Base-by-base conservation (phyloP, 2,797 vertebrate species). In the Fistularia commersonii region DNA sequence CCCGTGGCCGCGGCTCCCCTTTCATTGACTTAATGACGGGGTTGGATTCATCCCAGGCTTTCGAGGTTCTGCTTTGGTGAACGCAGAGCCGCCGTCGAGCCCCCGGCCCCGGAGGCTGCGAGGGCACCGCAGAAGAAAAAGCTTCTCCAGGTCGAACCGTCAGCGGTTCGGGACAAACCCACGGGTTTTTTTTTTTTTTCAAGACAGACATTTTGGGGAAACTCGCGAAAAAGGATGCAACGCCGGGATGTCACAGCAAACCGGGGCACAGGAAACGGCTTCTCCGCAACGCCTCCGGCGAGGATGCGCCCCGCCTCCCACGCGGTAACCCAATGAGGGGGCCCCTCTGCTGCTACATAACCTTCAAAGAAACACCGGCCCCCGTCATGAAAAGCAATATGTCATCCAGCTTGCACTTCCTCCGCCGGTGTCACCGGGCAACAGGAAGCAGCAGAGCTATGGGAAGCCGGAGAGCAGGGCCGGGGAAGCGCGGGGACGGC, bases 321-420 rank as follows among this genome's bases (percentile, higher is more conserved):
- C 68, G 49, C 66, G 48, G 69, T 64, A 77, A 76, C 60, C 66
- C 60, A 62, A 23, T 23, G 23, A 73, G 62, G 76, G 41, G 42
- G 50, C 51, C 56, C 43, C 51, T 50, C 46, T 43, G 41, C 60
- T 71, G 53, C 67, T 70, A 55, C 80, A 77, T 55, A 61, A 75
- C 76, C 62, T 79, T 77, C 57, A 76, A 40, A 70, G 32, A 59
- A 64, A 52, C 58, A 64, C 32, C 1, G 46, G 54, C 58, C 59
- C 68, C 56, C 57, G 60, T 72, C 67, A 73, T 64, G 57, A 80
- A 80, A 66, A 69, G 45, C 66, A 74, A 69, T 62, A 68, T 41
- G 54, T 72, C 64, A 69, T 65, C 44, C 68, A 51, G 39, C 48
- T 43, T 23, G 14, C 36, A 51, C 69, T 72, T 78, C 76, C 75